Base-by-base conservation (phyloP, 2,113 vertebrate species). In the Misgurnus anguillicaudatus region DNA sequence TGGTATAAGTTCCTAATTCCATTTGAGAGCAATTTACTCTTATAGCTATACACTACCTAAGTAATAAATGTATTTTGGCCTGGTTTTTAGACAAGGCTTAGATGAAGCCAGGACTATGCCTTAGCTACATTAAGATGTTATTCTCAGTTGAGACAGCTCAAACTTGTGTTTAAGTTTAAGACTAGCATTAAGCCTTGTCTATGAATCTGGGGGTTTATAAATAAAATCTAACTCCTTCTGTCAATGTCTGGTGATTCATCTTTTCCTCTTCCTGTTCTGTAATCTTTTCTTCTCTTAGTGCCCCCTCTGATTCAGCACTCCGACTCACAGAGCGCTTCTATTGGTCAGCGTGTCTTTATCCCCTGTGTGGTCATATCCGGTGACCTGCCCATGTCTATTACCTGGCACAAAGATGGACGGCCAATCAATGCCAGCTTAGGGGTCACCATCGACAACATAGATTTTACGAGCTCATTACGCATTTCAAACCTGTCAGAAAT, bases 321-420 rank as follows among this genome's bases (percentile, higher is more conserved):
- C 36, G 98, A 99, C 89, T 98, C 97, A 84, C 98, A 96, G 0
- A 94, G 97, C 24, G 98, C 98, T 89, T 98, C 98, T 87, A 99
- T 99, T 0, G 98, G 98, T 19, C 98, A 99, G 83, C 91, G 98
- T 3, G 97, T 99, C 84, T 99, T 99, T 88, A 98, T 99, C 86
- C 97, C 98, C 0, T 99, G 98, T 0, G 98, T 99, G 78, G 97
- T 99, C 88, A 98, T 98, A 90, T 99, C 98, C 0, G 98, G 98
- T 2, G 98, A 99, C 90, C 88, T 97, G 64, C 98, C 98, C 2
- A 94, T 99, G 90, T 96, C 95, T 72, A 99, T 99, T 88, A 98
- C 97, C n/a, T 99, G 98, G 98, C 98, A 99, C 90, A 99, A 99
- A 84, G 98, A 99, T 0, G 95, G 98, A 1, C 92, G 96, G 53